Conservation (phyloP, 1,140 invertebrate species). For the Brachionus manjavacas region DNA sequence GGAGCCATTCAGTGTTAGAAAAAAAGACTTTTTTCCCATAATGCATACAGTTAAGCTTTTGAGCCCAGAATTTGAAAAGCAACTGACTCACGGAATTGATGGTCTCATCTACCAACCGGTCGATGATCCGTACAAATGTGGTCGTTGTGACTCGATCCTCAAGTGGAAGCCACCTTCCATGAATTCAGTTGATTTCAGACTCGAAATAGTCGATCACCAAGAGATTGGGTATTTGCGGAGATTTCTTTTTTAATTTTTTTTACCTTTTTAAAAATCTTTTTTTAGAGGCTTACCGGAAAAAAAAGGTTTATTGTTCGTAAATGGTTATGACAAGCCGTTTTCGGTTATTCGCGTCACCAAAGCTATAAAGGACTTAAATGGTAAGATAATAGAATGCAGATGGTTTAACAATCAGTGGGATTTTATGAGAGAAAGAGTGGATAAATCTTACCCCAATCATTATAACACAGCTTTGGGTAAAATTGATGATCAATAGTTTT, state of each 20-base stretch:
- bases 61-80: slow-evolving; percentile 75
- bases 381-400: slow-evolving; percentile 90
- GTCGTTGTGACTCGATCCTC: slow-evolving; percentile 74
- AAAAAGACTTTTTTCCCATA: slow-evolving; percentile 84
- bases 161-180: slow-evolving; percentile 94
- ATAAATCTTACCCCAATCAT: slow-evolving; percentile 93
- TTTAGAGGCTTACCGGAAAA: slow-evolving; percentile 69
- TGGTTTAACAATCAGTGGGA: slow-evolving; percentile 70
- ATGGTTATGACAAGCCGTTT: slow-evolving; percentile 66
- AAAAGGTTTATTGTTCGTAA: slow-evolving; percentile 75
- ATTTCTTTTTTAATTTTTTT: not conserved
- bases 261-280: slow-evolving; percentile 47
- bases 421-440: slow-evolving; percentile 90
- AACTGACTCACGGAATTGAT: slow-evolving; percentile 87
- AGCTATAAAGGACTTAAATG: slow-evolving; percentile 71
- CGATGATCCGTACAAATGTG: slow-evolving; percentile 73
- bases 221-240: not conserved
- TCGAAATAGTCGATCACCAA: slow-evolving; percentile 71
- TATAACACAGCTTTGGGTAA: slow-evolving; percentile 72
- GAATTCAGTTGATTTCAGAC: slow-evolving; percentile 90
- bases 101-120: slow-evolving; percentile 95
- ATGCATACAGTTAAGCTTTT: slow-evolving; percentile 67
- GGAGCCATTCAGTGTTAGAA: slow-evolving; percentile 72
- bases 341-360: slow-evolving; percentile 70
- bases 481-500: not conserved